Evolutionary conservation across 2,113 vertebrate species (phyloP), one percentile per base, ranked within the genome.

Genomic region (Pandion haliaetus): DNA sequence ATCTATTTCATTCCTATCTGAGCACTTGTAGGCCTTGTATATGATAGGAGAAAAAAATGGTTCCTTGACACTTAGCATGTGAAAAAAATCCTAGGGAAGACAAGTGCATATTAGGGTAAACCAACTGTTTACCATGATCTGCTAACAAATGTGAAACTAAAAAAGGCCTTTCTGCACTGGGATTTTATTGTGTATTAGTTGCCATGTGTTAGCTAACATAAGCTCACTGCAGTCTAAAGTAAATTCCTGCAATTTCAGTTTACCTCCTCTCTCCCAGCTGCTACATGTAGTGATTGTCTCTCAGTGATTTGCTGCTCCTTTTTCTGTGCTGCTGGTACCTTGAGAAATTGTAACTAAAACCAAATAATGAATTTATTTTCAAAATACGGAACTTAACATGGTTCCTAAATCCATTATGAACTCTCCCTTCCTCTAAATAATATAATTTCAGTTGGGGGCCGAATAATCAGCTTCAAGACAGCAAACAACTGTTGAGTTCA

Each of bases 191-290:
- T 88, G 55, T 83, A 90, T 95, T 94, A 95, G 95, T 81, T 95
- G 82, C 92, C 90, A 93, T 94, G 82, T 94, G 92, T 88, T 95
- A 90, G 92, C 58, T 88, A 90, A 93, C 88, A 93, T 54, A 92
- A 97, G 82, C 79, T 90, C 90, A 92, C n/a, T 93, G 76, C 87
- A 70, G 59, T 78, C 92, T 96, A 38, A 91, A 94, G 93, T 90
- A 90, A 96, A 93, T 88, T 95, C 81, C 77, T 95, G 57, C 93
- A 90, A 73, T 94, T 95, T 93, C 91, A 93, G 69, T 86, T 96
- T 96, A 97, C 93, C 91, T 94, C 77, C 93, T 89, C 65, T 91
- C 73, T 96, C 91, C 89, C 91, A 96, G 89, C 91, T 97, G 92
- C 92, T 91, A 49, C 62, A 42, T 45, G 32, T 63, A 87, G 62